Evolutionary conservation across 2,888 invertebrate species (phyloP).

Genomic region (Plebejus melissa): DNA sequence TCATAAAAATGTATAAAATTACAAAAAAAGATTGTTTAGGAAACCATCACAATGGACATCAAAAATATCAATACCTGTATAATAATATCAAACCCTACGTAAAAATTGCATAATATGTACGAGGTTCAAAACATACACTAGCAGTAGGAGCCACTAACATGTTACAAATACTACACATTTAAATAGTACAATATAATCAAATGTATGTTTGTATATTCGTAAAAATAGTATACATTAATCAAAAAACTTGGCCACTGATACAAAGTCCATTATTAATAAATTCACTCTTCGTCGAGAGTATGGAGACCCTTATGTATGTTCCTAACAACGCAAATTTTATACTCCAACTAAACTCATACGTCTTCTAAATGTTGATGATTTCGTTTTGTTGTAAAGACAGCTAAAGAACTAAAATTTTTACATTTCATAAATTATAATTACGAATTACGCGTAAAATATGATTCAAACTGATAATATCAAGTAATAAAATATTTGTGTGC

Average conservation of each 20-base stretch:
- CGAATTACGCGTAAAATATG: conserved; percentile 42
- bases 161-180: conserved; percentile 69
- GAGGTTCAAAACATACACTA: conserved; percentile 61
- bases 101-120: conserved; percentile 51
- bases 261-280: conserved; percentile 38
- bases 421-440: conserved; percentile 65
- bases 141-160: conserved; percentile 55
- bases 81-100: conserved; percentile 68
- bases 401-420: conserved; percentile 63
- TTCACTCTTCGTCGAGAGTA: neutral
- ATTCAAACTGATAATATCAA: conserved; percentile 55
- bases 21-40: conserved; percentile 64
- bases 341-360: neutral
- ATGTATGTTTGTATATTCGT: conserved; percentile 69
- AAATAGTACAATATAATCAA: conserved; percentile 63
- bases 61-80: conserved; percentile 66
- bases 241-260: conserved; percentile 69
- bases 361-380: conserved; percentile 19
- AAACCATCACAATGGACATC: conserved; percentile 64
- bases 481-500: conserved; percentile 62
- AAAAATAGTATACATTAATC: conserved; percentile 71
- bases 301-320: conserved; percentile 15
- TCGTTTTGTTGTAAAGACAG: conserved; percentile 56
- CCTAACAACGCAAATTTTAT: neutral
- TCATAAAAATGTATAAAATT: conserved; percentile 77